Evolutionary conservation across 1,140 invertebrate species (phyloP).

Genomic region (Sarcophaga peregrina): DNA sequence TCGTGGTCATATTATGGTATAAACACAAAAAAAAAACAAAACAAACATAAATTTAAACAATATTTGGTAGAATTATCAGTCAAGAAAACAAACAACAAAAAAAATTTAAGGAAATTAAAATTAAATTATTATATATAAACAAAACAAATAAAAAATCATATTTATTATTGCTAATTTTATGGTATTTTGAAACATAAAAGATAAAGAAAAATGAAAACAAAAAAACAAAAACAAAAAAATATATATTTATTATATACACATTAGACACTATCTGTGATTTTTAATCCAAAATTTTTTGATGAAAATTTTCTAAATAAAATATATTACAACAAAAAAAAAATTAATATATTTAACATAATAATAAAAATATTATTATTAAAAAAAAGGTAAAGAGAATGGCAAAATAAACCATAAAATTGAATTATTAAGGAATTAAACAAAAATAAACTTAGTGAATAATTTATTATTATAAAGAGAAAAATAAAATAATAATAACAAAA

Average conservation of each 20-base stretch:
- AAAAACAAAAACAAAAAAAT: conserved; percentile 47
- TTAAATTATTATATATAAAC: conserved; percentile 63
- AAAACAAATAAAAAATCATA: conserved; percentile 32
- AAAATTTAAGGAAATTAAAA: conserved; percentile 57
- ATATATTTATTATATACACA: conserved; percentile 57
- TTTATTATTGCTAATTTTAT: conserved; percentile 43
- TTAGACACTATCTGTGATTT: conserved; percentile 68
- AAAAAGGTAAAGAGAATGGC: conserved; percentile 16
- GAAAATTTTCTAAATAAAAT: conserved; percentile 56
- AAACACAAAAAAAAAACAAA: conserved; percentile 20
- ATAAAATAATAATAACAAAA: conserved; percentile 29
- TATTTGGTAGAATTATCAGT: conserved; percentile 45
- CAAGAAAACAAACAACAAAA: not conserved
- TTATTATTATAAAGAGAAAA: conserved; percentile 11
- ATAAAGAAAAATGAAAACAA: conserved; percentile 51
- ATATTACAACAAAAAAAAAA: conserved; percentile 33
- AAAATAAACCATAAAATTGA: conserved; percentile 31
- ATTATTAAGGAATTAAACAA: conserved; percentile 39
- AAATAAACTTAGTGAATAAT: conserved; percentile 29
- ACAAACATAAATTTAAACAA: not conserved
- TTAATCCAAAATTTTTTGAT: conserved; percentile 68
- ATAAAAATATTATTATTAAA: conserved; percentile 30
- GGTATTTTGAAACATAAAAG: conserved; percentile 53
- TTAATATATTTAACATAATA: conserved; percentile 29
- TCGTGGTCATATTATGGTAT: conserved; percentile 16